These are phyloP conservation scores for Chouioia cunea DNA, from an alignment of 2,888 invertebrate species.

Conservation along the genomic window DNA sequence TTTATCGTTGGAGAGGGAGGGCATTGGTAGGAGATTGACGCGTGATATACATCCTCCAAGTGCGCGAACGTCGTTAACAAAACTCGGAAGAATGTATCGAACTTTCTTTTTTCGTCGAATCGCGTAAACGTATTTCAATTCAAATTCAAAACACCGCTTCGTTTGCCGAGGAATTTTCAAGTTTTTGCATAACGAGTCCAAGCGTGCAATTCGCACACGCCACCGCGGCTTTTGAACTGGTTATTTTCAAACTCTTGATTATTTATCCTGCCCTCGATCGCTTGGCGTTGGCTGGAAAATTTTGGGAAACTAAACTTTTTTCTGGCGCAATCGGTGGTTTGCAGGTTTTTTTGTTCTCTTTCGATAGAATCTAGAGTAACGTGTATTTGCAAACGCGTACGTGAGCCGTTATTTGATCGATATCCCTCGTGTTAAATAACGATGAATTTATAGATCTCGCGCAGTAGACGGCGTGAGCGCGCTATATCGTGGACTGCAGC, in stretches of 20 bases:
- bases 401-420: too few relatives aligned
- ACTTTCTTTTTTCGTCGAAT: slow-evolving; percentile 42
- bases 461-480: too few relatives aligned
- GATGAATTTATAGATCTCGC: too few relatives aligned
- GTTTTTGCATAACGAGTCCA: background rate
- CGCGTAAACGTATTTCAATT: slow-evolving; percentile 29
- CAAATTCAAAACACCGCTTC: background rate
- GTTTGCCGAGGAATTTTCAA: background rate
- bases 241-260: slow-evolving; percentile 28
- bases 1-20: background rate
- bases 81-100: slow-evolving; percentile 9
- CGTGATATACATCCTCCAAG: slow-evolving; percentile 11
- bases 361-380: too few relatives aligned
- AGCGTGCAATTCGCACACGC: background rate
- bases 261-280: slow-evolving; percentile 12
- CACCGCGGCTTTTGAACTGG: slow-evolving; percentile 3
- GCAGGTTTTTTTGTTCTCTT: too few relatives aligned
- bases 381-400: too few relatives aligned
- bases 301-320: too few relatives aligned
- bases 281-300: too few relatives aligned
- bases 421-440: too few relatives aligned
- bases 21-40: slow-evolving; percentile 15
- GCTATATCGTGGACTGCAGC: too few relatives aligned
- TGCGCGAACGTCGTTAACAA: slow-evolving; percentile 31
- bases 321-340: too few relatives aligned